Evolutionary conservation across 1,140 invertebrate genomes (phyloP).

Genomic region (Liolophura sinensis): DNA sequence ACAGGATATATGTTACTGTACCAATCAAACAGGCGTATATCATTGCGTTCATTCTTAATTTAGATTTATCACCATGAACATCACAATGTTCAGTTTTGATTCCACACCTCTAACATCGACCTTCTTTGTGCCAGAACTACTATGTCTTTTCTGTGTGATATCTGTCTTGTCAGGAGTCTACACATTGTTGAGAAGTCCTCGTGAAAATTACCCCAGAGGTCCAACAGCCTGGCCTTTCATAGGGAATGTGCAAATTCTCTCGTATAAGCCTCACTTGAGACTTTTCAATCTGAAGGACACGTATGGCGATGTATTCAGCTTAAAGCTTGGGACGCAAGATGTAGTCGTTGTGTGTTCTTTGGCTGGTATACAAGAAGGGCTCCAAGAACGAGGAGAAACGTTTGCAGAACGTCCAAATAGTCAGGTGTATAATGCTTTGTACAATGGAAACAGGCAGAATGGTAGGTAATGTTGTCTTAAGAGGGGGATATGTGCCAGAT

Average conservation of each 20-base stretch:
- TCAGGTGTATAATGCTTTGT: slow-evolving; percentile 20
- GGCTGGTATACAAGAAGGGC: slow-evolving; percentile 35
- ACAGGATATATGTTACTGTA: too few relatives aligned
- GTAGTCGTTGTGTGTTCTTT: slow-evolving; percentile 36
- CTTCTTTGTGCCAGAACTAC: too few relatives aligned
- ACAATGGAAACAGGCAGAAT: slow-evolving; percentile 24
- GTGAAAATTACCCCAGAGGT: slow-evolving; percentile 27
- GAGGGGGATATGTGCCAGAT: background rate
- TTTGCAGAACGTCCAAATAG: slow-evolving; percentile 31
- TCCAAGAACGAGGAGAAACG: slow-evolving; percentile 19
- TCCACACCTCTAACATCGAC: too few relatives aligned
- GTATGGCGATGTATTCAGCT: slow-evolving; percentile 43
- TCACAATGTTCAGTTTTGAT: too few relatives aligned
- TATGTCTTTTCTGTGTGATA: too few relatives aligned
- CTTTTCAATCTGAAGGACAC: slow-evolving; percentile 33
- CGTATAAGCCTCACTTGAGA: slow-evolving; percentile 27
- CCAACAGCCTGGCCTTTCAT: slow-evolving; percentile 32
- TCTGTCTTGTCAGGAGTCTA: too few relatives aligned
- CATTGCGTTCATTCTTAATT: too few relatives aligned
- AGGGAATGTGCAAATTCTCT: slow-evolving; percentile 30
- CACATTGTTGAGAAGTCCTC: too few relatives aligned
- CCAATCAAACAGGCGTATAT: too few relatives aligned
- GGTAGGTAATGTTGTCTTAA: slow-evolving; percentile 19
- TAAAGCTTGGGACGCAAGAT: slow-evolving; percentile 30
- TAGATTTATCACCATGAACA: too few relatives aligned